Evolutionary conservation across 2,113 vertebrate genomes (phyloP), one percentile per base, ranked within the genome.

Genomic region (Onychostruthus taczanowskii): DNA sequence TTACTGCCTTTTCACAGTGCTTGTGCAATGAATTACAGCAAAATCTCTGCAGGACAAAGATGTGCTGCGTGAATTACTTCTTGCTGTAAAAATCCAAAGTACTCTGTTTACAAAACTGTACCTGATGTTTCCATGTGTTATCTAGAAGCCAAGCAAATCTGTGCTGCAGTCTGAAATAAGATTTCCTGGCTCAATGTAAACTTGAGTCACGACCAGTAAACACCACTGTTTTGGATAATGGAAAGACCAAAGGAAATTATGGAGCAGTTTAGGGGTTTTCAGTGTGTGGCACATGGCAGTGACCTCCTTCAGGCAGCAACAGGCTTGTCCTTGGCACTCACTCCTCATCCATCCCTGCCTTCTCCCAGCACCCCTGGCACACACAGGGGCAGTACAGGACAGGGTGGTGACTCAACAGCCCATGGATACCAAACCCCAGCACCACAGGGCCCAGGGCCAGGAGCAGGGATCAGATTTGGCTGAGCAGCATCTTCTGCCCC

Each of bases 21-120:
- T 67, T 43, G 33, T 80, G 72, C 92, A 80, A 83, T 41, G 43
- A 90, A 87, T 89, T 84, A 85, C 9, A 93, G 82, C 49, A 69
- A 79, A 91, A 85, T 9, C 58, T 96, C 70, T 3, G 3, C 63
- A 69, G 56, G 53, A 80, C 30, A 58, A 41, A 73, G 43, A 85
- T 31, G 35, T 67, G 59, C 78, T 80, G 27, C 3, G 33, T 67
- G 76, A 83, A 84, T 78, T 74, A 28, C 27, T 56, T 69, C 41
- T 69, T 20, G 2, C 0, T 28, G n/a, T 77, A 59, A 74, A 90
- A 84, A 47, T 33, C 50, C 33, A 11, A 83, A 43, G 43, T 47
- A 23, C n/a, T 55, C 43, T 39, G 28, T 78, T 63, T 63, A 90
- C 68, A 81, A 33, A 84, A 70, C 7, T 53, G 22, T 33, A 80